Conservation (phyloP, 92 coral and sea anemone genomes). For the Epizoanthus scotinus region DNA sequence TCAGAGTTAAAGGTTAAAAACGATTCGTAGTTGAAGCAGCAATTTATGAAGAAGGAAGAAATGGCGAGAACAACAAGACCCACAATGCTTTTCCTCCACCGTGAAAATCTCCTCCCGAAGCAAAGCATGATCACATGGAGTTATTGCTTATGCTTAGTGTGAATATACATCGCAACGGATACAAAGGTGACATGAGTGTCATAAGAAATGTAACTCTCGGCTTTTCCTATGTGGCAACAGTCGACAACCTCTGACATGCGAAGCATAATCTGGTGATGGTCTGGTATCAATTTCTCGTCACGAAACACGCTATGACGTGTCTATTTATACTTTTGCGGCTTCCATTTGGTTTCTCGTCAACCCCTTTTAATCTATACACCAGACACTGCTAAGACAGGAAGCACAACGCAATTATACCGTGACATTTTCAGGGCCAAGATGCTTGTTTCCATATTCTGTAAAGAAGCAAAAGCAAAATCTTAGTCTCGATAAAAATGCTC, state of each 20-base stretch:
- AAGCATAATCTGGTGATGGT: neutral
- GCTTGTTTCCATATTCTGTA: no score
- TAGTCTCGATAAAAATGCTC: no score
- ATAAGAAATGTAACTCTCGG: neutral
- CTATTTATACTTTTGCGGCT: no score
- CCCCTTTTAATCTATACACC: no score
- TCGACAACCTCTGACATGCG: neutral
- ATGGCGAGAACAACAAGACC: neutral
- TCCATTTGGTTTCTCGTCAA: no score
- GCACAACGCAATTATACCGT: no score
- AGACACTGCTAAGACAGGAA: no score
- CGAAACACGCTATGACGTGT: no score
- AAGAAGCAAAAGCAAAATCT: no score
- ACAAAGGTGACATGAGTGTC: neutral
- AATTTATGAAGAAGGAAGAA: neutral
- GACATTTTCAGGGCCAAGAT: no score
- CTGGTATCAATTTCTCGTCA: no score
- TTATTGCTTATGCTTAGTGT: neutral
- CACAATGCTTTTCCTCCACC: neutral
- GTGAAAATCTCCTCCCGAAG: conserved; percentile 4
- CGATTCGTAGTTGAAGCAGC: neutral
- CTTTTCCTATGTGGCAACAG: neutral
- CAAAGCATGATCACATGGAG: conserved; percentile 3
- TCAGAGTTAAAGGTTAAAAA: neutral
- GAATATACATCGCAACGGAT: neutral